Base-by-base conservation (phyloP, 2,113 vertebrate species). In the Miniopterus natalensis region DNA sequence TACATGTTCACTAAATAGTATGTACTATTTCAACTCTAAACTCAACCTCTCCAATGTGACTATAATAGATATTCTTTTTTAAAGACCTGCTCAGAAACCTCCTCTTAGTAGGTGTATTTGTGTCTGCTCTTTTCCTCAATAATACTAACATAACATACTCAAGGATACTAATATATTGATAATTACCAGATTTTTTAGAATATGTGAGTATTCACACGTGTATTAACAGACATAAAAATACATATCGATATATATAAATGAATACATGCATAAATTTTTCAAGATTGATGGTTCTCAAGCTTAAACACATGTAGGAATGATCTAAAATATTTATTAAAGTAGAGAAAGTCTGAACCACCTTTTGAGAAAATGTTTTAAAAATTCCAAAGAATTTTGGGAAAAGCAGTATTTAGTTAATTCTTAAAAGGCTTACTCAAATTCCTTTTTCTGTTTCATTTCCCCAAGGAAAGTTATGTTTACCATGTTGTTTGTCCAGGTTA, bases 311-410 rank as follows among this genome's bases (percentile, higher is more conserved):
- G 61, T 3, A 71, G 31, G 6, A 90, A 63, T 61, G 14, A 68
- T 23, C 17, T 75, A 18, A 90, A 90, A 3, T 68, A 68, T 77
- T 66, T 53, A 59, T 36, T 51, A 53, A 71, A 84, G 36, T 84
- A 27, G 59, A 57, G 40, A 78, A 92, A 40, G 0, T 53, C 1
- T 92, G 40, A 78, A 85, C 31, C 0, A n/a, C 1, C 29, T 85
- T 93, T 77, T 89, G 47, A 73, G 49, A 89, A 92, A 29, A 59
- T 18, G 40, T 13, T 92, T 92, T 80, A 61, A 31, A 90, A 74
- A 87, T 27, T 45, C 9, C 36, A 78, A 95, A 92, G 21, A 77
- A 66, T 47, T 63, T 74, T 27, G 6, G 1, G 21, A 21, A 77
- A 91, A 65, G 4, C 9, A 90, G 1, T 47, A 79, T 61, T 61